phyloP scores from a whole-genome alignment of 2,888 invertebrate species.

The Ennomos quercinarius region DNA sequence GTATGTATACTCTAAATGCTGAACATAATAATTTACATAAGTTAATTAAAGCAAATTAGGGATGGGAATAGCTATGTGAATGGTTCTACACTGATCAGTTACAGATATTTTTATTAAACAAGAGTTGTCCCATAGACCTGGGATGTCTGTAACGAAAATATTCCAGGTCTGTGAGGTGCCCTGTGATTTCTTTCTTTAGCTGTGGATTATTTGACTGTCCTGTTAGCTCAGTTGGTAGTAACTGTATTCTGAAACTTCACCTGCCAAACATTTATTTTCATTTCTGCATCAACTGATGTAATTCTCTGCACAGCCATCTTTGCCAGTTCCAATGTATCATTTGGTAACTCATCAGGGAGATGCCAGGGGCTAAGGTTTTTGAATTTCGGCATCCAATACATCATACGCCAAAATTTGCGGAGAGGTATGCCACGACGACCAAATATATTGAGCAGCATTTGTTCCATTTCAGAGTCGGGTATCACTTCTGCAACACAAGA shows the following conservation, averaged over 20 bases:
- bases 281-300: slow-evolving; percentile 91
- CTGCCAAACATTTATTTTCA: slow-evolving; percentile 87
- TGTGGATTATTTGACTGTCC: too few relatives aligned
- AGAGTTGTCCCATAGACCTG: too few relatives aligned
- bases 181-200: too few relatives aligned
- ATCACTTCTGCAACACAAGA: slow-evolving; percentile 89
- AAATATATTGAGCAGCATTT: slow-evolving; percentile 93
- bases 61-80: too few relatives aligned
- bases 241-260: slow-evolving; percentile 77
- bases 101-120: too few relatives aligned
- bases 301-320: slow-evolving; percentile 93
- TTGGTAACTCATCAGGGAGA: slow-evolving; percentile 91
- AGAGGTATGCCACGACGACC: slow-evolving; percentile 91
- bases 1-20: too few relatives aligned
- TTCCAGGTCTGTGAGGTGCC: too few relatives aligned
- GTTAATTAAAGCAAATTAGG: too few relatives aligned
- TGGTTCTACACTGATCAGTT: too few relatives aligned
- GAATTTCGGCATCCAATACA: slow-evolving; percentile 98
- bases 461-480: slow-evolving; percentile 95
- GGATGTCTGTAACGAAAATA: too few relatives aligned
- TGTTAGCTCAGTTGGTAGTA: too few relatives aligned
- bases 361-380: slow-evolving; percentile 95
- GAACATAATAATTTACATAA: too few relatives aligned
- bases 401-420: slow-evolving; percentile 92
- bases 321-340: slow-evolving; percentile 91